These are phyloP conservation scores for Perccottus glenii DNA, from an alignment of 2,113 vertebrate species.

Conservation along the genomic window DNA sequence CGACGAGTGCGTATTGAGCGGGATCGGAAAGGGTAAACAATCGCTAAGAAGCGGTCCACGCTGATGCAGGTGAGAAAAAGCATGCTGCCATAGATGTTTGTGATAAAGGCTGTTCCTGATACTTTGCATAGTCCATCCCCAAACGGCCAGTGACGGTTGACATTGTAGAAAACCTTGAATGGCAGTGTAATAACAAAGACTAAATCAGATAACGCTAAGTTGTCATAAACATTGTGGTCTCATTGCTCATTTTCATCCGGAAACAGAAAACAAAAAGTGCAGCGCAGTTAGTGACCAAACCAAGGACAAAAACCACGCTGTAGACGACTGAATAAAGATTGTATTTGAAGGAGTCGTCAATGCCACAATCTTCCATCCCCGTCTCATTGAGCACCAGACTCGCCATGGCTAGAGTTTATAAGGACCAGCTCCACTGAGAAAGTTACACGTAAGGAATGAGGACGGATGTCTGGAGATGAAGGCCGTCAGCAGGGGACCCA, in stretches of 20 bases:
- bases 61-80: constrained; percentile 98
- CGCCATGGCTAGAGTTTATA: constrained; percentile 64
- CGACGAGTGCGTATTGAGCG: constrained; percentile 89
- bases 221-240: constrained; percentile 98
- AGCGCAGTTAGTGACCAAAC: constrained; percentile 94
- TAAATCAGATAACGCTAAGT: constrained; percentile 92
- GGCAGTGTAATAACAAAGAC: constrained; percentile 96
- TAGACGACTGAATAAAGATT: constrained; percentile 95
- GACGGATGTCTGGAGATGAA: constrained; percentile 21
- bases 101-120: constrained; percentile 95
- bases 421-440: not conserved
- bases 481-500: constrained; percentile 57
- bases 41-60: constrained; percentile 94
- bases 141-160: constrained; percentile 96
- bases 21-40: constrained; percentile 93
- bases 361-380: constrained; percentile 88
- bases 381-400: constrained; percentile 81
- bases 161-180: constrained; percentile 97
- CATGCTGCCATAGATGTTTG: constrained; percentile 98
- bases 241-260: constrained; percentile 92
- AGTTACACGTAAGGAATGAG: not conserved
- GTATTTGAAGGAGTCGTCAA: constrained; percentile 98
- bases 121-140: constrained; percentile 96
- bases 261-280: constrained; percentile 97
- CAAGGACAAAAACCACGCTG: constrained; percentile 93